Evolutionary conservation across 2,888 invertebrate genomes (phyloP), one percentile per base, ranked within the genome.

Genomic region (Cheilosia impressa): DNA sequence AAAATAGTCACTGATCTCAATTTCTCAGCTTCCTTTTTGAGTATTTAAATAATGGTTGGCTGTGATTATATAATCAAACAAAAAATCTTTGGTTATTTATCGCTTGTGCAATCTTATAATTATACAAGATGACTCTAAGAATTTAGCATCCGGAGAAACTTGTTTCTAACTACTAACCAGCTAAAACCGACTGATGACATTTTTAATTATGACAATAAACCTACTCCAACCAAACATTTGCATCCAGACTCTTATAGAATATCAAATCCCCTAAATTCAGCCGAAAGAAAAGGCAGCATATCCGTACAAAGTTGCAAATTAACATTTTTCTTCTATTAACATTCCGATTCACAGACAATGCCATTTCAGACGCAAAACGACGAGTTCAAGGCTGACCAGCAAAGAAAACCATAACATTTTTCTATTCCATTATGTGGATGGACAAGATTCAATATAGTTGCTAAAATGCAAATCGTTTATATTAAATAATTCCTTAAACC

Each of bases 341-440:
- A 43, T 43, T 55, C 53, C 31, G 19, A 43, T 2, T 47, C 9
- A 17, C 47, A 47, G 17, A 13, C 9, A 68, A 27, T 17, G 31
- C 2, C 31, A 31, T 45, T 34, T 17, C 5, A 1, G 10, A 7
- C 13, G 19, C 4, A 31, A 27, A 55, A 17, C 27, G 22, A 57
- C n/a, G 57, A 47, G 57, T 69, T 69, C 57, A 69, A 69, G 69
- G 69, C 34, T 53, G 41, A 9, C 24, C 24, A 9, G 27, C 31
- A 31, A 52, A 13, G n/a, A 52, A 41, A 66, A 31, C 27, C 7
- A 45, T 45, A 17, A 17, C 17, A 9, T 45, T 43, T 60, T 13
- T 31, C 13, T 57, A 38, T n/a, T 41, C 22, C 3, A 24, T 2
- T 7, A 31, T 7, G 24, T 45, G 24, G 45, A 0, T 31, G 47